phyloP scores from a whole-genome alignment of 2,113 vertebrate genomes.

The Poeciliopsis occidentalis region DNA sequence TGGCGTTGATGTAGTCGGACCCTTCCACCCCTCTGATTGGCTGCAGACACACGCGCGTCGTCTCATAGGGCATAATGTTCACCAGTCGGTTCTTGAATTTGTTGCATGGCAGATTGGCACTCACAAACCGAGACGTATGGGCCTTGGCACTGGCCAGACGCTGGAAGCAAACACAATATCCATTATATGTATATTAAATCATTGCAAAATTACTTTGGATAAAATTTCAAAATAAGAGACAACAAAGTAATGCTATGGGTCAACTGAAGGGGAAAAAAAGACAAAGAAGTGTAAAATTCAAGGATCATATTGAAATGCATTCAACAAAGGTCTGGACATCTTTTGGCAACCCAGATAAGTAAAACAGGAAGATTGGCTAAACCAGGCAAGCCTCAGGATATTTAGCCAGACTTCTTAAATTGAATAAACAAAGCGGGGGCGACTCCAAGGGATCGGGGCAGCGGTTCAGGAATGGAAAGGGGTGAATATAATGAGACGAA shows the following conservation, averaged over 20 bases:
- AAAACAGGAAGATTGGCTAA: conserved; percentile 52
- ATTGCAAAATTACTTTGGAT: background rate
- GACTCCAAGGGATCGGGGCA: conserved; percentile 29
- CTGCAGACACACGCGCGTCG: conserved; percentile 95
- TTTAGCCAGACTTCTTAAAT: conserved; percentile 56
- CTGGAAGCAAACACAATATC: conserved; percentile 67
- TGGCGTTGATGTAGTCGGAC: conserved; percentile 98
- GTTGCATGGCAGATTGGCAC: conserved; percentile 99
- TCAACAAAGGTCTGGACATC: conserved; percentile 41
- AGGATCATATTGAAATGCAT: conserved; percentile 33
- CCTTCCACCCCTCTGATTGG: conserved; percentile 98
- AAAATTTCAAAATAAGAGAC: too few species aligned
- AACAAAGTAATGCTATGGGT: background rate
- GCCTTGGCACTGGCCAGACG: conserved; percentile 97
- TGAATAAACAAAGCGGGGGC: conserved; percentile 59
- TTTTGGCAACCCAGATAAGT: conserved; percentile 30
- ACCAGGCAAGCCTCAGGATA: conserved; percentile 44
- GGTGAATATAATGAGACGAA: conserved; percentile 49
- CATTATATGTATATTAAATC: background rate
- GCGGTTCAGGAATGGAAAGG: conserved; percentile 31
- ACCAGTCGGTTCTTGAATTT: conserved; percentile 99
- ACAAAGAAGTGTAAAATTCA: conserved; percentile 10
- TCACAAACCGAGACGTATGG: conserved; percentile 97
- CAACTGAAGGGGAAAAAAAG: background rate
- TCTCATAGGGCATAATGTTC: conserved; percentile 99